phyloP scores from a whole-genome alignment of 2,113 vertebrate species.

The Passer domesticus region DNA sequence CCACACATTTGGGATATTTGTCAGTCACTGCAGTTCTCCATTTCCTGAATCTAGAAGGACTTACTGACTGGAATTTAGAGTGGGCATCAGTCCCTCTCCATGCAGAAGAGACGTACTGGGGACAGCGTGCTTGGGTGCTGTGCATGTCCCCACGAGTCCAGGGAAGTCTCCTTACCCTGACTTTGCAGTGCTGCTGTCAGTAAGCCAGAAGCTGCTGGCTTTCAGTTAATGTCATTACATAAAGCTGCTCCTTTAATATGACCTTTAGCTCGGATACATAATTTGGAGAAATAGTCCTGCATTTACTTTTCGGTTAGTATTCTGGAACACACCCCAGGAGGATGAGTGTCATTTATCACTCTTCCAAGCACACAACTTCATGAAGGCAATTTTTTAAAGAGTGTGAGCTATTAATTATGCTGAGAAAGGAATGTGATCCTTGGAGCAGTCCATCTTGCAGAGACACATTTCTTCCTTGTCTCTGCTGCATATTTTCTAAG shows the following conservation, averaged over 20 bases:
- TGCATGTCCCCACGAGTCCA: accelerated
- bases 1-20: accelerated
- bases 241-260: background rate
- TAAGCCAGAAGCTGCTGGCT: conserved; percentile 4
- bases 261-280: conserved; percentile 7
- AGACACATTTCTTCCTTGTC: background rate
- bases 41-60: background rate
- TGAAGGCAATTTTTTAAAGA: conserved; percentile 23
- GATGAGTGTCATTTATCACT: conserved; percentile 33
- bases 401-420: background rate
- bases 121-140: accelerated
- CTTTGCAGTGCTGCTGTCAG: background rate
- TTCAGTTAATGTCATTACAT: conserved; percentile 18
- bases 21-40: background rate
- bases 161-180: conserved; percentile 6
- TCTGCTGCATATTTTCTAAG: background rate
- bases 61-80: accelerated
- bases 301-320: conserved; percentile 51
- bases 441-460: background rate
- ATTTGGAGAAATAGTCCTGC: conserved; percentile 51
- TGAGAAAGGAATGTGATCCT: background rate
- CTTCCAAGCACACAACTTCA: background rate
- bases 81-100: accelerated
- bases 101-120: accelerated
- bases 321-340: background rate